These are phyloP conservation scores for Takifugu ocellatus DNA, from an alignment of 2,797 vertebrate genomes.

Conservation along the genomic window DNA sequence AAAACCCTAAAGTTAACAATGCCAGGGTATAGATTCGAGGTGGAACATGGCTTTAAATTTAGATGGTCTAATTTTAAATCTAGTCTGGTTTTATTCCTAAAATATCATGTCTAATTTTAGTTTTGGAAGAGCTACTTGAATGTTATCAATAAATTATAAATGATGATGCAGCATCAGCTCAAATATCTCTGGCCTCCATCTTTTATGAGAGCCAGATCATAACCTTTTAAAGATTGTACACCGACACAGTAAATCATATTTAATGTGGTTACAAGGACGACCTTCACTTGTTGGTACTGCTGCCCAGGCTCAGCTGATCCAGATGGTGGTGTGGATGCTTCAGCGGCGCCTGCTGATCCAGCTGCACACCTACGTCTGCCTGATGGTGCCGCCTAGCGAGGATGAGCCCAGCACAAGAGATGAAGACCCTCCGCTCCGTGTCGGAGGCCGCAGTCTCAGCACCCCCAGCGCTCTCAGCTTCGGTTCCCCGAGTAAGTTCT, in stretches of 20 bases:
- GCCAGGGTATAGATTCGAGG: no score
- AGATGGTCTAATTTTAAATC: neutral
- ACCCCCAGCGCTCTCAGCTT: constrained; percentile 96
- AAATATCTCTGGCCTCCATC: constrained; percentile 32
- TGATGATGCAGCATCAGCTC: constrained; percentile 34
- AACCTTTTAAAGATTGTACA: constrained; percentile 28
- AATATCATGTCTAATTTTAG: neutral
- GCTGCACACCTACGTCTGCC: constrained; percentile 93
- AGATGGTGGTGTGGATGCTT: constrained; percentile 99
- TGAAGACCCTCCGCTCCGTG: constrained; percentile 82
- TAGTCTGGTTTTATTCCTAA: neutral
- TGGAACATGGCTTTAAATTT: neutral
- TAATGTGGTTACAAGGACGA: neutral
- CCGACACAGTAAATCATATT: constrained; percentile 12
- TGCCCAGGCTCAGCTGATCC: constrained; percentile 89
- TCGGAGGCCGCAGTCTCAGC: constrained; percentile 88
- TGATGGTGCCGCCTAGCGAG: constrained; percentile 87
- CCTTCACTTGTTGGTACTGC: constrained; percentile 4
- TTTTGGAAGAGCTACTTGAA: constrained; percentile 31
- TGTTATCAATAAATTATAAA: constrained; percentile 51
- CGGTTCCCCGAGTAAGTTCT: constrained; percentile 90
- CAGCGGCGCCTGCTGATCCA: constrained; percentile 92
- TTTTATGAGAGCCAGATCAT: constrained; percentile 56
- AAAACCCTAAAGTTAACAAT: no score
- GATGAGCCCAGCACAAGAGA: constrained; percentile 76